Base-by-base conservation (phyloP, 2,113 vertebrate genomes). In the Peromyscus maniculatus region DNA sequence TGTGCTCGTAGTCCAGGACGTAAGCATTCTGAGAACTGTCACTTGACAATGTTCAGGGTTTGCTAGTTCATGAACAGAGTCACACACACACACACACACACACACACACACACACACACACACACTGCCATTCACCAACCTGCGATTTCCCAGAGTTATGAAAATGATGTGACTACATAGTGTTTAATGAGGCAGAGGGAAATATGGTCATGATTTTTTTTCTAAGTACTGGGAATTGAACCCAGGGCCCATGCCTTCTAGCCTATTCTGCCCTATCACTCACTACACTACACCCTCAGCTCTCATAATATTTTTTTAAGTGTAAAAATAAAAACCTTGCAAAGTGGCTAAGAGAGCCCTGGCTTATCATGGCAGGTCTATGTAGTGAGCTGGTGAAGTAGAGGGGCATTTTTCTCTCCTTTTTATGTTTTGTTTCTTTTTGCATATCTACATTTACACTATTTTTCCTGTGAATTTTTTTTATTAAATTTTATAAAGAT, bases 1-100 rank as follows among this genome's bases (percentile, higher is more conserved):
- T 46, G 4, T 67, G 28, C 21, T 64, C 9, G 49, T 83, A 75
- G 89, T 74, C 22, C 16, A 71, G n/a, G 2, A 86, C 39, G 21
- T 69, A 87, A 87, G 43, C n/a, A 66, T 94, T 94, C 59, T 87
- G 89, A 91, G 87, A 94, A 93, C 66, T n/a, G 28, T 87, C 94
- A 59, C 79, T 46, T 87, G 89, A 62, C 49, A 62, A 79, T 83
- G 49, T 43, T 87, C 83, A 89, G 84, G 55, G 11, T n/a, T 67
- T 69, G 43, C 93, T 91, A 82, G 49, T 80, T 96, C 93, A 49
- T 46, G 59, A 95, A 55, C 36, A 79, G 69, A 66, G 22, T 55
- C 55, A 55, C 55, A 66, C 9, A 66, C 2, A 66, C 24, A 66
- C 8, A 72, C 16, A n/a, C 17, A 72, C 16, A n/a, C 16, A 72